Evolutionary conservation across 2,113 vertebrate genomes (phyloP), one percentile per base, ranked within the genome.

Genomic region (Coptodon rendalli): DNA sequence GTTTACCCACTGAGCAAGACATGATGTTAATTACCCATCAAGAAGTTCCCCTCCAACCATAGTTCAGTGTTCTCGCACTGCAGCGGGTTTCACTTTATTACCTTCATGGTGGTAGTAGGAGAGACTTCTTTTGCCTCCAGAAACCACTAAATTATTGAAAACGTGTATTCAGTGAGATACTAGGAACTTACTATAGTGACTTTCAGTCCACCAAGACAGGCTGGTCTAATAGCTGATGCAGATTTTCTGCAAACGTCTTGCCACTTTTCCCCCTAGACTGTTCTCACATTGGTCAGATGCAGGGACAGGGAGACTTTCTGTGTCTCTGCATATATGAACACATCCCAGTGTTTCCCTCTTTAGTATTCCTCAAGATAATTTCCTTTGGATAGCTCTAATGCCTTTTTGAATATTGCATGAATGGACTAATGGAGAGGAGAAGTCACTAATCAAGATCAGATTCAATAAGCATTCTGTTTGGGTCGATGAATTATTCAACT

Each of bases 141-240:
- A 86, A 83, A 76, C 79, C 16, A 27, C 43, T 86, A 24, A 90
- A 91, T 91, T 86, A 90, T 91, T 93, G 17, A 92, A 71, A 68
- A 57, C 22, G 9, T 52, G 50, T 71, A 80, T 68, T 91, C 43
- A 86, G 22, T 6, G 22, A 86, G 59, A 83, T 78, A 50, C 27
- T 36, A 45, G 66, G 76, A 86, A 66, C 22, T 38, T 53, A 52
- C 80, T 27, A 19, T 9, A 38, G 43, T 17, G 24, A 61, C 76
- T 38, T 68, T 83, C 24, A 82, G 13, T 71, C 63, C 11, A 7
- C 40, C 73, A 10, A 31, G 10, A 84, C 16, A 6, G 45, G n/a
- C 73, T 57, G 52, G 40, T 71, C 63, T 56, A 59, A 52, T 22
- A 14, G 71, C 27, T 79, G 16, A 36, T 48, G 36, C 27, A 80